Conservation (phyloP, 2,888 invertebrate species). For the Malthinus flaveolus region DNA sequence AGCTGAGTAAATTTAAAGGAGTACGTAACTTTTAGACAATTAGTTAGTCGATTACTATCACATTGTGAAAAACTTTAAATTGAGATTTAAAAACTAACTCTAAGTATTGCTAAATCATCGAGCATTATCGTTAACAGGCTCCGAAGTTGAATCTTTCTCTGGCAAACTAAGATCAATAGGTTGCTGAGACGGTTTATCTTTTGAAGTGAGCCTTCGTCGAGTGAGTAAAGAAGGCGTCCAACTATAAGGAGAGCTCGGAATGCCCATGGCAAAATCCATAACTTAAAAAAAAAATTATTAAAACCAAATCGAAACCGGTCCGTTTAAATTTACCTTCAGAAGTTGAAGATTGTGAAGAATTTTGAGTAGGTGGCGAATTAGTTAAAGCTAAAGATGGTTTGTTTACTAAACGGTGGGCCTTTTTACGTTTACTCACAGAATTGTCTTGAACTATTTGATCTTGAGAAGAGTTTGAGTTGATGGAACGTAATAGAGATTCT, state of each 20-base stretch:
- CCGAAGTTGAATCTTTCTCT: constrained; percentile 44
- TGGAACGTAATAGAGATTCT: constrained; percentile 50
- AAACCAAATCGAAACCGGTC: constrained; percentile 9
- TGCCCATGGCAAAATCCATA: background rate
- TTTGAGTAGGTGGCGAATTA: constrained; percentile 7
- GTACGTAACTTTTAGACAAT: background rate
- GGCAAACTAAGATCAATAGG: constrained; percentile 43
- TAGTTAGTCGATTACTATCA: no score
- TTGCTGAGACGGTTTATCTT: constrained; percentile 35
- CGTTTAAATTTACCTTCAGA: constrained; percentile 32
- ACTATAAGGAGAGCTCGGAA: constrained; percentile 45
- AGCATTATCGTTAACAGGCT: background rate
- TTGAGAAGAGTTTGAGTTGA: constrained; percentile 50
- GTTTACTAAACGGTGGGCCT: constrained; percentile 13
- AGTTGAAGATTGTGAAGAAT: constrained; percentile 19
- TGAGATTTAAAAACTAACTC: background rate
- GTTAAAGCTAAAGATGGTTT: constrained; percentile 22
- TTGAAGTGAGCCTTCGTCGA: constrained; percentile 42
- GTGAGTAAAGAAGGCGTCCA: constrained; percentile 52
- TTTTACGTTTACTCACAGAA: constrained; percentile 13
- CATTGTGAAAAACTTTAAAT: no score
- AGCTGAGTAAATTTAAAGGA: background rate
- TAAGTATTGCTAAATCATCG: background rate
- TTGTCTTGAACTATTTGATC: constrained; percentile 38
- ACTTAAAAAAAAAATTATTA: constrained; percentile 7